These are phyloP conservation scores for Metacarcinus magister DNA, from an alignment of 2,888 invertebrate genomes.

Conservation along the genomic window DNA sequence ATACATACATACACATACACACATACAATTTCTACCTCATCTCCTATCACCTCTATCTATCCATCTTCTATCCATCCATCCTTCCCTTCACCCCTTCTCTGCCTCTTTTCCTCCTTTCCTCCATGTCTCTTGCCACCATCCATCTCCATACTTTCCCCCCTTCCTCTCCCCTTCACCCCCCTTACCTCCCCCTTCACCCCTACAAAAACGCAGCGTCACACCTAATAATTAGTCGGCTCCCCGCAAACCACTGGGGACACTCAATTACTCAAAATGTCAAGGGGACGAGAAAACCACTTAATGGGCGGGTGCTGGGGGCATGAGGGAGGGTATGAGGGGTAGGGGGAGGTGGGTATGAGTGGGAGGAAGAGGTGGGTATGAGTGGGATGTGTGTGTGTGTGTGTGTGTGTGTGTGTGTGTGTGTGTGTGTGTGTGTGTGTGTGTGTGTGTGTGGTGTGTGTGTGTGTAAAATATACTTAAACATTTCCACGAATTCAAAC, in stretches of 20 bases:
- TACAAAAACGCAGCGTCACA: not conserved
- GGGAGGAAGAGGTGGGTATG: not conserved
- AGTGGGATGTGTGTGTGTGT: not conserved
- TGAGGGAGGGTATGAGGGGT: not conserved
- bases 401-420: conserved; percentile 34
- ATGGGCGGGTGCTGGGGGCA: not conserved
- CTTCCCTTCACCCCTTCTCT: no score
- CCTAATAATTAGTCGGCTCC: not conserved
- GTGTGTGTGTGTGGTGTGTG: not conserved
- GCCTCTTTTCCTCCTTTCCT: no score
- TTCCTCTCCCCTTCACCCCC: not conserved
- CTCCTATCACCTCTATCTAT: no score
- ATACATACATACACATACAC: no score
- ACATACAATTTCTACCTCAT: no score
- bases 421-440: not conserved
- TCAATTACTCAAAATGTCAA: not conserved
- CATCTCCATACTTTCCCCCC: no score
- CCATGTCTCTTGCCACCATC: no score
- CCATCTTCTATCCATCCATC: no score
- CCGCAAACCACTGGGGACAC: not conserved
- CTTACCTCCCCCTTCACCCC: not conserved
- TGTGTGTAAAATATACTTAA: not conserved
- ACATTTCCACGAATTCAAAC: no score
- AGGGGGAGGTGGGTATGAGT: not conserved
- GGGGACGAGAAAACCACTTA: not conserved